phyloP scores from a whole-genome alignment of 2,888 invertebrate species.

The Dorcus parallelipipedus region DNA sequence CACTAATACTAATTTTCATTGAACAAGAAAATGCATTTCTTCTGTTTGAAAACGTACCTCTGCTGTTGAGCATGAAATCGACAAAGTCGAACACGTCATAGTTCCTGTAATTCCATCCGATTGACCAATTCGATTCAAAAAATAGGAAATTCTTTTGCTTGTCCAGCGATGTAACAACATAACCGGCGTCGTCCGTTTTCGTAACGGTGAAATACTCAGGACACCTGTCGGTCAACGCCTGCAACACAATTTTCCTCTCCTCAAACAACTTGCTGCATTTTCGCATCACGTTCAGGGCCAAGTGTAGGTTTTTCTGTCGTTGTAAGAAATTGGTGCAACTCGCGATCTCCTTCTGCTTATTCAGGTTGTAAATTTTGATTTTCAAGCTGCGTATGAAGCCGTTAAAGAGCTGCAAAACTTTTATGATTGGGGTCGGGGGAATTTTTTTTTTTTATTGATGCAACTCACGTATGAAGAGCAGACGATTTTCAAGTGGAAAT shows the following conservation, averaged over 20 bases:
- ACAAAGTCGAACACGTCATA: slow-evolving; percentile 10
- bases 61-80: slow-evolving; percentile 12
- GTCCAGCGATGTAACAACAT: slow-evolving; percentile 6
- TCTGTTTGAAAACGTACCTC: not conserved
- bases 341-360: slow-evolving; percentile 10
- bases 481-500: slow-evolving; percentile 13
- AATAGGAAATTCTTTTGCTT: slow-evolving; percentile 6
- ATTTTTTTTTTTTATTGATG: not conserved
- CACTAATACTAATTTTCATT: too few relatives aligned
- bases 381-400: slow-evolving; percentile 8
- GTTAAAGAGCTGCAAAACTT: slow-evolving; percentile 6
- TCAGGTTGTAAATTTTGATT: slow-evolving; percentile 10
- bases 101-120: slow-evolving; percentile 13
- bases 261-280: slow-evolving; percentile 13
- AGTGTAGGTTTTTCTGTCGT: slow-evolving; percentile 10
- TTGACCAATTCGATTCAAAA: slow-evolving; percentile 14
- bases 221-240: not conserved
- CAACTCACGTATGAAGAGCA: slow-evolving; percentile 11
- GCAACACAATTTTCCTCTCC: slow-evolving; percentile 8
- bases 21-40: too few relatives aligned
- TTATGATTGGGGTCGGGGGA: not conserved
- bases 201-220: slow-evolving; percentile 4
- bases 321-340: slow-evolving; percentile 13
- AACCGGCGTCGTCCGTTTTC: slow-evolving; percentile 12
- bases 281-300: slow-evolving; percentile 10